These are phyloP conservation scores for Argopecten irradians DNA, from an alignment of 1,140 invertebrate genomes.

Conservation along the genomic window DNA sequence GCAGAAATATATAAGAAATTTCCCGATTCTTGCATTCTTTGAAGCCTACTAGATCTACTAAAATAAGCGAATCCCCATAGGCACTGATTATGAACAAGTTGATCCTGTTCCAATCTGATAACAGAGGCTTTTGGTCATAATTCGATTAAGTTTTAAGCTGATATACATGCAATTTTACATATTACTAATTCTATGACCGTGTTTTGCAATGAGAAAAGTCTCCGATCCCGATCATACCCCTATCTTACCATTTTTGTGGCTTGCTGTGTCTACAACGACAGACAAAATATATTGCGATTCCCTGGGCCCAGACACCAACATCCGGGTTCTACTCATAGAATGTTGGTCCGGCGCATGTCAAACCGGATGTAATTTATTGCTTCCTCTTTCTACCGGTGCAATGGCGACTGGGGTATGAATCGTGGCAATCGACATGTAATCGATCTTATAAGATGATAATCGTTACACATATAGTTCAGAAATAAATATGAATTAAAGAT, in stretches of 20 bases:
- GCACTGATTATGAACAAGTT: conserved; percentile 3
- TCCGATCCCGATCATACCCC: not conserved
- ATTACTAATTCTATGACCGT: not conserved
- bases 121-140: not conserved
- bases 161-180: not conserved
- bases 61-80: too few species aligned
- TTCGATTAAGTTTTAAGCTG: not conserved
- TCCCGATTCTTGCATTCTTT: too few species aligned
- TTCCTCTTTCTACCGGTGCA: conserved; percentile 67
- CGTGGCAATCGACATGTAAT: conserved; percentile 32
- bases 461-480: not conserved
- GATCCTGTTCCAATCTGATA: conserved; percentile 1
- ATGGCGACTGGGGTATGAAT: conserved; percentile 81
- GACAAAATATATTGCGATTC: conserved; percentile 15
- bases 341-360: conserved; percentile 48
- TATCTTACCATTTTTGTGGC: conserved; percentile 16
- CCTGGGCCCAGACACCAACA: conserved; percentile 39
- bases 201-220: not conserved
- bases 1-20: too few species aligned
- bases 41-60: too few species aligned
- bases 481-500: not conserved
- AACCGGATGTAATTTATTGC: conserved; percentile 59
- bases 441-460: not conserved
- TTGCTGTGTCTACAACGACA: conserved; percentile 8
- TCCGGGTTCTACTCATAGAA: conserved; percentile 53